Evolutionary conservation across 2,888 invertebrate species (phyloP), one percentile per base, ranked within the genome.

Genomic region (Heliothis peltigera): DNA sequence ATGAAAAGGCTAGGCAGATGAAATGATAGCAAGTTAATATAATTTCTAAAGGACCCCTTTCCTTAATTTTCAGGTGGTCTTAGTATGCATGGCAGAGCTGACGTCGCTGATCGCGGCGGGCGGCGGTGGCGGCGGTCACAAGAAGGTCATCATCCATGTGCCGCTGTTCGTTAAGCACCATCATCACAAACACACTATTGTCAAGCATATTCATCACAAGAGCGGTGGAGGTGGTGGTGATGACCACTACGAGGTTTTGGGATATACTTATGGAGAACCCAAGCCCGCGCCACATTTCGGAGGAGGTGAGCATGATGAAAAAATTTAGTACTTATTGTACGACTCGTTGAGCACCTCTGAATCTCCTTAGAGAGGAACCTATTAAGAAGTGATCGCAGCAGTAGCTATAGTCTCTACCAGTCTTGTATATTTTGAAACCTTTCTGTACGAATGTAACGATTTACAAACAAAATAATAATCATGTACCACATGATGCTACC

Each of bases 121-220:
- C 2, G 96, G 95, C 19, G 93, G 95, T 68, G 95, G 95, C 64
- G 95, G 96, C 53, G 90, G 91, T 39, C 96, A 97, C 89, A 96
- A 97, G 83, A 97, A 97, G 83, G 97, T 97, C 75, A 95, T 97
- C 82, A 97, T 97, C 87, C 97, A 97, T 91, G 97, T 97, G 54
- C 97, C 97, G 1, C 95, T 97, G 87, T 97, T 97, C 89, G 96
- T 97, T 75, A 97, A 97, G 85, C 96, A 97, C 72, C 96, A 97
- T 82, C 97, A 97, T 81, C 97, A 97, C 83, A 97, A 97, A 58
- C 97, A 97, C 85, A 97, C 97, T 47, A 96, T 97, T 47, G 97
- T 97, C 76, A 97, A 97, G 83, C 97, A 97, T 85, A 92, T 97
- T 25, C 97, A 96, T 81, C 96, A 96, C 82, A 95, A 95, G 73